phyloP scores from a whole-genome alignment of 2,888 invertebrate species.

The Exephanes ischioxanthus region DNA sequence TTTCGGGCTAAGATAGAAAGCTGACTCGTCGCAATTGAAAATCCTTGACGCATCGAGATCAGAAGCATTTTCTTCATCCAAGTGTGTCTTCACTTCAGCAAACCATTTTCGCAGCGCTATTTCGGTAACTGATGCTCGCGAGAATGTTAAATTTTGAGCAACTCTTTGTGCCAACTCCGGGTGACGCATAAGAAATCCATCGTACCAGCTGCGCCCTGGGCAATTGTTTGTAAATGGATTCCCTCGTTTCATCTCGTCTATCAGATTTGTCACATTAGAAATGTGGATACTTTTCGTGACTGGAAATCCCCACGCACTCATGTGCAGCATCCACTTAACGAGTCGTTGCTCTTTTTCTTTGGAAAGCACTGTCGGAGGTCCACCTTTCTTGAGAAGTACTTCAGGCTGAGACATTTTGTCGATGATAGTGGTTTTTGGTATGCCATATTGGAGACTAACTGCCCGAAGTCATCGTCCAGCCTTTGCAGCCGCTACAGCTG shows the following conservation, averaged over 20 bases:
- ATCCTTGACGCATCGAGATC: neutral
- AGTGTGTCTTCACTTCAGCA: neutral
- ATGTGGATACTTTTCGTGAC: slow-evolving; percentile 56
- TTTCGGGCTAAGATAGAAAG: neutral
- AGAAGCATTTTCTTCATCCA: neutral
- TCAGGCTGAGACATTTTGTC: slow-evolving; percentile 29
- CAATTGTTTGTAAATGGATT: slow-evolving; percentile 65
- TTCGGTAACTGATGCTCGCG: neutral
- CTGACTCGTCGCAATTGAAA: neutral
- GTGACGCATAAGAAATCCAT: slow-evolving; percentile 54
- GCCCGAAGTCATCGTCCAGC: slow-evolving; percentile 20
- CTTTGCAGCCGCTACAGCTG: slow-evolving; percentile 22
- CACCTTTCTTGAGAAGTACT: slow-evolving; percentile 17
- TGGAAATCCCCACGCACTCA: slow-evolving; percentile 34
- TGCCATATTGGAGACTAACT: slow-evolving; percentile 19
- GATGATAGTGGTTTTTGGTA: slow-evolving; percentile 17
- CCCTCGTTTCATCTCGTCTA: slow-evolving; percentile 54
- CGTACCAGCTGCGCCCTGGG: slow-evolving; percentile 67
- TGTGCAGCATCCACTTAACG: slow-evolving; percentile 11
- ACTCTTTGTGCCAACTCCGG: slow-evolving; percentile 39
- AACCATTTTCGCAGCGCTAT: neutral
- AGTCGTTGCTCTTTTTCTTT: slow-evolving; percentile 11
- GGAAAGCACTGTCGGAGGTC: slow-evolving; percentile 27
- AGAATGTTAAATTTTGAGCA: slow-evolving; percentile 33
- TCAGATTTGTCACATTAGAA: slow-evolving; percentile 63